Evolutionary conservation across 2,888 invertebrate genomes (phyloP).

Genomic region (Entomobrya multifasciata): DNA sequence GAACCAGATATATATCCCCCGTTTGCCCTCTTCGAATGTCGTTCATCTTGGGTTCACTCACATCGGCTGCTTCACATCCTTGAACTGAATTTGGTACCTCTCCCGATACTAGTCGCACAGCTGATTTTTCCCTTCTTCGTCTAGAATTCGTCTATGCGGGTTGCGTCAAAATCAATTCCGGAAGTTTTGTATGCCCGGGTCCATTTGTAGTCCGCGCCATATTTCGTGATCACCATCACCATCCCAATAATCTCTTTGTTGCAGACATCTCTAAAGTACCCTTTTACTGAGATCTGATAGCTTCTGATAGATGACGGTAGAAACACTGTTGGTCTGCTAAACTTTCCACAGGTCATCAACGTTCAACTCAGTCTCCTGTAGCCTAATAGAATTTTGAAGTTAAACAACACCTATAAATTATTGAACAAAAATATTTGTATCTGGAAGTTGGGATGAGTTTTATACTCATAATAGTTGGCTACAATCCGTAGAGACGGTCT

Average conservation of each 20-base stretch:
- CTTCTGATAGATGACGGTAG: not conserved
- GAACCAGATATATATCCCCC: conserved; percentile 48
- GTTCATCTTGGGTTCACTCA: conserved; percentile 20
- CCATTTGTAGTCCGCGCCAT: conserved; percentile 80
- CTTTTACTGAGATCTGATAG: not conserved
- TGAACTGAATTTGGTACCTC: not conserved
- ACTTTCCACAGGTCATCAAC: conserved; percentile 64
- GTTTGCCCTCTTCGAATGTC: conserved; percentile 43
- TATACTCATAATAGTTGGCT: conserved; percentile 55
- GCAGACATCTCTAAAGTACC: not conserved
- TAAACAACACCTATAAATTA: too few relatives aligned
- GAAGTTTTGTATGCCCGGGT: conserved; percentile 82
- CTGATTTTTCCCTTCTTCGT: conserved; percentile 74
- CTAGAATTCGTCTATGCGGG: conserved; percentile 81
- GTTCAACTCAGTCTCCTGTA: conserved; percentile 52
- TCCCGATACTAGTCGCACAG: conserved; percentile 82
- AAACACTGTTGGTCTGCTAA: conserved; percentile 54
- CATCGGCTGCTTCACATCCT: conserved; percentile 10
- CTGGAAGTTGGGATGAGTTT: not conserved
- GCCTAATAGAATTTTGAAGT: conserved; percentile 59
- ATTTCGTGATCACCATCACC: conserved; percentile 79
- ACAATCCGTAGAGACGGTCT: not conserved
- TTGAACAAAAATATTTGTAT: too few relatives aligned
- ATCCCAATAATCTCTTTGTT: conserved; percentile 43
- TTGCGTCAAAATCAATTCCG: conserved; percentile 82